phyloP scores from a whole-genome alignment of 2,888 invertebrate species.

The Phanerotoma sp. region DNA sequence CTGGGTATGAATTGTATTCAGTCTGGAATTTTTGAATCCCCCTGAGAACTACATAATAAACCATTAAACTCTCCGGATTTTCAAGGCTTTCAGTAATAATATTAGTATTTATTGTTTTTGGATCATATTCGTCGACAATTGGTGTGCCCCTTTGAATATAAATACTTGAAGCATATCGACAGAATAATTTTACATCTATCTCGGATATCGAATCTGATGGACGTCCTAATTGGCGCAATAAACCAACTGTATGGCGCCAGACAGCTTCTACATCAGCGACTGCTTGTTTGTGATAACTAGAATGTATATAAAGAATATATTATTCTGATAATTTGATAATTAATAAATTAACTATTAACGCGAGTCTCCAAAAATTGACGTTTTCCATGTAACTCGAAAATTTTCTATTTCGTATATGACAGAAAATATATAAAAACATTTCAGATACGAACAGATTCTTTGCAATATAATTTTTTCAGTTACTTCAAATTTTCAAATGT shows the following conservation, averaged over 20 bases:
- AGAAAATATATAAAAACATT: too few species aligned
- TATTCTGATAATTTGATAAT: slow-evolving; percentile 12
- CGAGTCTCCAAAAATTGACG: too few species aligned
- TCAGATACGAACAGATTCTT: too few species aligned
- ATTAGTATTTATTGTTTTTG: slow-evolving; percentile 62
- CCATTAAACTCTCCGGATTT: slow-evolving; percentile 82
- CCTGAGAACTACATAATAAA: slow-evolving; percentile 86
- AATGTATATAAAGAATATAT: too few species aligned
- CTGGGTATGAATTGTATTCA: slow-evolving; percentile 88
- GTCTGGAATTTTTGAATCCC: slow-evolving; percentile 89
- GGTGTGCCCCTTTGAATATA: slow-evolving; percentile 76
- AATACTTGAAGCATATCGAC: slow-evolving; percentile 83
- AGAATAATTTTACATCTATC: slow-evolving; percentile 80
- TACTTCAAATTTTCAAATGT: too few species aligned
- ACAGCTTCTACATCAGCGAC: slow-evolving; percentile 78
- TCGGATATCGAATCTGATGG: slow-evolving; percentile 75
- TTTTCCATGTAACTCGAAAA: too few species aligned
- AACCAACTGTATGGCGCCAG: slow-evolving; percentile 77
- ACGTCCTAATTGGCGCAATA: slow-evolving; percentile 76
- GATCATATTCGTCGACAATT: slow-evolving; percentile 79
- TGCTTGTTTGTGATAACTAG: slow-evolving; percentile 78
- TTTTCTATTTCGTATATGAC: too few species aligned
- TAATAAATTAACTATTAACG: background rate
- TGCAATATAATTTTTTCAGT: too few species aligned
- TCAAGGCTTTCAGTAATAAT: slow-evolving; percentile 71